Base-by-base conservation (phyloP, 2,113 vertebrate species). In the Plestiodon gilberti region DNA sequence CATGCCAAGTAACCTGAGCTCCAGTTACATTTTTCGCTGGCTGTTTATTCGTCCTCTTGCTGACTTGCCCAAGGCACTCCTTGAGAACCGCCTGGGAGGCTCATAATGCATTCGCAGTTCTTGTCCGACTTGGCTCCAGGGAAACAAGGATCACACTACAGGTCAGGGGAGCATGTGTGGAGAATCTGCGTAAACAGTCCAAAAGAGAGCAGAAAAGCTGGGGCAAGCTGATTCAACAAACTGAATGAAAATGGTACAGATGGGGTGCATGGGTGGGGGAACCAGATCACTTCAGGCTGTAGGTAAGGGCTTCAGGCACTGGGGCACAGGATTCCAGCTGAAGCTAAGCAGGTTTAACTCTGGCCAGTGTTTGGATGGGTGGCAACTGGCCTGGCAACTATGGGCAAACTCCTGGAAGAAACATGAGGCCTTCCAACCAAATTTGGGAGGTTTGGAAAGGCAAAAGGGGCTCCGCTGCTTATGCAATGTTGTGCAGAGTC, bases 71-170 rank as follows among this genome's bases (percentile, higher is more conserved):
- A 38, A 61, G 35, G 6, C 0, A 0, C 61, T 86, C 38, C 81
- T 80, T 87, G 79, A 78, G 61, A 81, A 40, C 5, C 79, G 79
- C 15, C 59, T 10, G 9, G 17, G 64, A 87, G 89, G 8, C 38
- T 77, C 0, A 14, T 25, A 35, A 23, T 79, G 35, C 8, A 67
- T 73, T 71, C 3, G 25, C 1, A 22, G 33, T 82, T 38, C 71
- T 74, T 79, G 6, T 73, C 79, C 79, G 65, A 30, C 64, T 85
- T 38, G 52, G 59, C 62, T 87, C 43, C 70, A 9, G 38, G 61
- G 61, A 65, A 71, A 59, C 22, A 70, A 82, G 81, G 20, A 70
- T 55, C 65, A 70, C 1, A 48, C n/a, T 52, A 52, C 80, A 55
- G n/a, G 65, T 69, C 79, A 33, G 18, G 64, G 62, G 48, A 69